phyloP scores from a whole-genome alignment of 2,113 vertebrate genomes.

The Lampris megalopsis region DNA sequence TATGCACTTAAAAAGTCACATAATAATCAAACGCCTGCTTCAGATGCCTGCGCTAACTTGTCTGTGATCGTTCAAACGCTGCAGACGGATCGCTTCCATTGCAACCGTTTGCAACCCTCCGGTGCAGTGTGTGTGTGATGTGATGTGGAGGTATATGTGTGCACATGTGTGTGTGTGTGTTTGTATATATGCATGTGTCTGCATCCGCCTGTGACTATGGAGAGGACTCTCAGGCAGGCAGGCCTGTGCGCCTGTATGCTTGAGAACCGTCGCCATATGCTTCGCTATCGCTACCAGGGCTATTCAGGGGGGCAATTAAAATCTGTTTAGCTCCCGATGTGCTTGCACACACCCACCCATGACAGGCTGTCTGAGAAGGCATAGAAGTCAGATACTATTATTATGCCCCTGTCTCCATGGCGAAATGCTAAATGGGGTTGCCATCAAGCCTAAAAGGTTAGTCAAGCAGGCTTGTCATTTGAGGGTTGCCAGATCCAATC shows the following conservation, averaged over 20 bases:
- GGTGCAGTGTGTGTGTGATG: slow-evolving; percentile 32
- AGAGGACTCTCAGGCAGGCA: slow-evolving; percentile 39
- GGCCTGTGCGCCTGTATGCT: slow-evolving; percentile 39
- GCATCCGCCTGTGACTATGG: not conserved
- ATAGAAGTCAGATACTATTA: slow-evolving; percentile 73
- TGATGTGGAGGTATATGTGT: slow-evolving; percentile 57
- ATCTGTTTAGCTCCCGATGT: slow-evolving; percentile 74
- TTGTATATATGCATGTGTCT: slow-evolving; percentile 12
- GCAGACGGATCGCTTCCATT: slow-evolving; percentile 50
- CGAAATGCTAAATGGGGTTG: slow-evolving; percentile 63
- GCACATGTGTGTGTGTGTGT: slow-evolving; percentile 47
- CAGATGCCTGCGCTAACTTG: slow-evolving; percentile 60
- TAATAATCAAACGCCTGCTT: slow-evolving; percentile 51
- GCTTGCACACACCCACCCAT: slow-evolving; percentile 60
- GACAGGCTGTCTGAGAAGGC: slow-evolving; percentile 66
- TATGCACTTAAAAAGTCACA: slow-evolving; percentile 72
- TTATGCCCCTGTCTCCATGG: slow-evolving; percentile 67
- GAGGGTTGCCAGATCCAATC: slow-evolving; percentile 42
- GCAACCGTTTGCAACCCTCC: slow-evolving; percentile 65
- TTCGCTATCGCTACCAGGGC: slow-evolving; percentile 72
- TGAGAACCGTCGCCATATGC: slow-evolving; percentile 65
- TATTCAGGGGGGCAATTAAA: slow-evolving; percentile 80
- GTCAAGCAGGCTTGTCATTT: slow-evolving; percentile 39
- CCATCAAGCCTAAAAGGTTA: slow-evolving; percentile 51
- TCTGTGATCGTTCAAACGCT: slow-evolving; percentile 63